Percentiles rank a stretch among this genome's conserved stretches.
Conservation (phyloP, 1,140 invertebrate genomes). For the Drosophila athabasca region DNA sequence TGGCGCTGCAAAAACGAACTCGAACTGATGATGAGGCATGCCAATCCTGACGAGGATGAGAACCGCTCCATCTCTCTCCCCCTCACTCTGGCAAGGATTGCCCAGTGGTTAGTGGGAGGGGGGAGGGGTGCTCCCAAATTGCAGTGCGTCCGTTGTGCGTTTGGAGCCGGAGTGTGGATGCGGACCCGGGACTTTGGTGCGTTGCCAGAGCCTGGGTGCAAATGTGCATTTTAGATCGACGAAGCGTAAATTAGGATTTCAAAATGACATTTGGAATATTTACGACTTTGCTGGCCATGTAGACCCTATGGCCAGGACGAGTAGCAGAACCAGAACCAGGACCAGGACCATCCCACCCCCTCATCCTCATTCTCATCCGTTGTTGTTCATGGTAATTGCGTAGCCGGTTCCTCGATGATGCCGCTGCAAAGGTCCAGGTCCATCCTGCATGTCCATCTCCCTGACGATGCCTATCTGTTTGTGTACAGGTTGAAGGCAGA, state of each 20-base stretch:
- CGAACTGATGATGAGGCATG: slow-evolving; percentile 78
- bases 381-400: slow-evolving; percentile 82
- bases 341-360: background rate
- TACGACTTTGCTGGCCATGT: slow-evolving; percentile 73
- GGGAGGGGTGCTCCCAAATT: slow-evolving; percentile 36
- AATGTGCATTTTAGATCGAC: slow-evolving; percentile 83
- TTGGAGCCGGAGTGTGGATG: slow-evolving; percentile 13
- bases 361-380: slow-evolving; percentile 16
- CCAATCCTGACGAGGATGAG: slow-evolving; percentile 69
- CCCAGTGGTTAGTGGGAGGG: slow-evolving; percentile 13
- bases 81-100: slow-evolving; percentile 40
- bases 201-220: slow-evolving; percentile 56
- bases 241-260: slow-evolving; percentile 84
- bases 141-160: slow-evolving; percentile 63
- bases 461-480: slow-evolving; percentile 47
- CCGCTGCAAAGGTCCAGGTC: background rate
- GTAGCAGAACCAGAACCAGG: background rate
- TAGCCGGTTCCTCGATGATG: slow-evolving; percentile 51
- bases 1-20: slow-evolving; percentile 71
- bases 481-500: slow-evolving; percentile 40
- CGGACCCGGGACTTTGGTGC: slow-evolving; percentile 54
- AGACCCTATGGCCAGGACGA: slow-evolving; percentile 28
- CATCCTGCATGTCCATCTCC: background rate
- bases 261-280: slow-evolving; percentile 84
- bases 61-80: slow-evolving; percentile 17